Conservation (phyloP, 2,113 vertebrate genomes). For the Corvus moneduloides region DNA sequence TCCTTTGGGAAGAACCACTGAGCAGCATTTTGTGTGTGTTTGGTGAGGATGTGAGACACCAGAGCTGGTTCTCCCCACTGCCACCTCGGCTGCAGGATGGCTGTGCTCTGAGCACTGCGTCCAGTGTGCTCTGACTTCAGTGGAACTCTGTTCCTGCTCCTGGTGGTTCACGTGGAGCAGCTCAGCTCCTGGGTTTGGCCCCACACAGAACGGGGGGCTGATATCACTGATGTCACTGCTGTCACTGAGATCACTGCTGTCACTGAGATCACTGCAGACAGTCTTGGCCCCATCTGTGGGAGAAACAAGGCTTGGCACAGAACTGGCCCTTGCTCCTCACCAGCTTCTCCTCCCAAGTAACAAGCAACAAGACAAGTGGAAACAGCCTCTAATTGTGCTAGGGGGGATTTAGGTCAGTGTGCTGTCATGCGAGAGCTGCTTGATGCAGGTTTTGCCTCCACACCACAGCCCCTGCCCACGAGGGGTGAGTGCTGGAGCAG, state of each 20-base stretch:
- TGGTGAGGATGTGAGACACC: background rate
- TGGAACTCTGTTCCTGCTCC: background rate
- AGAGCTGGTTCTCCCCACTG: background rate
- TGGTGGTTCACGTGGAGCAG: background rate
- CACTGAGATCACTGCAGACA: background rate
- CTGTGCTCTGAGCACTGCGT: background rate
- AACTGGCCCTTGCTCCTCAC: background rate
- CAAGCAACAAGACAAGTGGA: background rate
- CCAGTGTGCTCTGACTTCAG: background rate
- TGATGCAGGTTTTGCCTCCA: background rate
- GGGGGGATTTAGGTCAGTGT: background rate
- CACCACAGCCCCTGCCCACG: background rate
- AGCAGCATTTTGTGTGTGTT: background rate
- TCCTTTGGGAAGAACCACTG: background rate
- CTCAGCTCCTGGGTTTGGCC: background rate
- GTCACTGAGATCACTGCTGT: background rate
- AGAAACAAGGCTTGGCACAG: background rate
- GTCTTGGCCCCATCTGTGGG: conserved; percentile 17
- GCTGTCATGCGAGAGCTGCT: background rate
- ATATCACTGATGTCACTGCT: background rate
- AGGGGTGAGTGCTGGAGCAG: background rate
- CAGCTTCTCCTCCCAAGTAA: background rate
- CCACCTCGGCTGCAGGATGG: background rate
- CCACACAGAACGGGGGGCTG: background rate
- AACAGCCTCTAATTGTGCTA: background rate